Evolutionary conservation across 2,797 vertebrate species (phyloP), one percentile per base, ranked within the genome.

Genomic region (Cheirogaleus major): DNA sequence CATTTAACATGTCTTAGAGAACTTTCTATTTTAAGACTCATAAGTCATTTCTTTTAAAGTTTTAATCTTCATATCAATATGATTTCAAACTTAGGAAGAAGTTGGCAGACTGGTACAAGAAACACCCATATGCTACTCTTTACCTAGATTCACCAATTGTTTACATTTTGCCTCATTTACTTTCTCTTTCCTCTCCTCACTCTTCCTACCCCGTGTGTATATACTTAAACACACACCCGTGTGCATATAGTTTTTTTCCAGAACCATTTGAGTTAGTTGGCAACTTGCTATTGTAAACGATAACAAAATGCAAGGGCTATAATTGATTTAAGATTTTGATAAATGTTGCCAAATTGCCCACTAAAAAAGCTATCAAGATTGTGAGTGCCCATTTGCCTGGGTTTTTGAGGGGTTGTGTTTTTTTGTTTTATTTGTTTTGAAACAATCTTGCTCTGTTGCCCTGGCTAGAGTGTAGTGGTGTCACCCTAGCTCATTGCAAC

Each of bases 141-240:
- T 32, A 1, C 20, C 38, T 25, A 12, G 6, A 10, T 23, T 63
- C 9, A 23, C 50, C 32, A 3, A 0, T 30, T 57, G 14, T 63
- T 43, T 45, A 7, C 9, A 4, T 32, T 63, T 50, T 35, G 32
- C 72, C 13, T 70, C 61, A 2, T 22, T 35, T 57, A 20, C 27
- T 45, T 79, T 41, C 35, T 59, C 7, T 35, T 32, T 50, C 15
- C 7, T 10, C 38, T 38, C 12, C 13, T 30, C 22, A 3, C 43
- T 25, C 48, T 67, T 0, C 5, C 41, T 11, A 7, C 20, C 6
- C 22, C 3, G 9, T 57, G 15, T 22, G 0, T 20, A 2, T 41
- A 15, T 57, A 1, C 32, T 15, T 35, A 48, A 0, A 27, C 4
- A 57, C 30, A 18, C 22, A 4, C 4, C 13, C 5, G 0, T 15